These are phyloP conservation scores for Dicrostonyx torquatus DNA, from an alignment of 2,797 vertebrate genomes.

Conservation along the genomic window DNA sequence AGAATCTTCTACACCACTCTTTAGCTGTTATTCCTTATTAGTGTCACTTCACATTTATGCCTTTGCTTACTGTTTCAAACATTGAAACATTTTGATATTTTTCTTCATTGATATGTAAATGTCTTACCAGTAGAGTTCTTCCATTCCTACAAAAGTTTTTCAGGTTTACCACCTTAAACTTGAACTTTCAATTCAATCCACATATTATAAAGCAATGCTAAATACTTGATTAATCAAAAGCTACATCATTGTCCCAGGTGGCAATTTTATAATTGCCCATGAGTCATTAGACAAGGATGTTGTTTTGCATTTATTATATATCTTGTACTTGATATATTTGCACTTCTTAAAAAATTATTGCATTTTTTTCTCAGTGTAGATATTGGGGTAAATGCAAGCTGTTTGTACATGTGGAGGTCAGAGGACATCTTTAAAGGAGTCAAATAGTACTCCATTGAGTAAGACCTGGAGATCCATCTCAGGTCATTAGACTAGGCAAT, in stretches of 20 bases:
- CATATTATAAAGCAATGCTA: background rate
- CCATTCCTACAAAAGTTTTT: background rate
- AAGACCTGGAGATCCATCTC: background rate
- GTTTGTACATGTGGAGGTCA: background rate
- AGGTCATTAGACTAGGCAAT: background rate
- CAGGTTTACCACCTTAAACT: background rate
- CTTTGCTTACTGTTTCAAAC: slow-evolving; percentile 63
- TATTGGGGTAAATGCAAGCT: background rate
- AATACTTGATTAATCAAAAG: background rate
- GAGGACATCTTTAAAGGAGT: background rate
- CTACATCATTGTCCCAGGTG: background rate
- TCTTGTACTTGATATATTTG: background rate
- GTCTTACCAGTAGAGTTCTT: slow-evolving; percentile 7
- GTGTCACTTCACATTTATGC: slow-evolving; percentile 27
- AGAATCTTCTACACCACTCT: too few species aligned
- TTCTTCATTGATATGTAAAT: slow-evolving; percentile 13
- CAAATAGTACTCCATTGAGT: background rate
- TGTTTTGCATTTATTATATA: background rate
- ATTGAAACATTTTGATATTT: slow-evolving; percentile 32
- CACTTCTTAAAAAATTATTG: background rate
- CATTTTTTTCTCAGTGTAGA: background rate
- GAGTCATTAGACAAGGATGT: background rate
- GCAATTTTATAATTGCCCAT: background rate
- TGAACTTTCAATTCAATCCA: background rate
- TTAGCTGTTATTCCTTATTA: slow-evolving; percentile 4